These are phyloP conservation scores for Sebastes umbrosus DNA, from an alignment of 2,797 vertebrate genomes.

Conservation along the genomic window DNA sequence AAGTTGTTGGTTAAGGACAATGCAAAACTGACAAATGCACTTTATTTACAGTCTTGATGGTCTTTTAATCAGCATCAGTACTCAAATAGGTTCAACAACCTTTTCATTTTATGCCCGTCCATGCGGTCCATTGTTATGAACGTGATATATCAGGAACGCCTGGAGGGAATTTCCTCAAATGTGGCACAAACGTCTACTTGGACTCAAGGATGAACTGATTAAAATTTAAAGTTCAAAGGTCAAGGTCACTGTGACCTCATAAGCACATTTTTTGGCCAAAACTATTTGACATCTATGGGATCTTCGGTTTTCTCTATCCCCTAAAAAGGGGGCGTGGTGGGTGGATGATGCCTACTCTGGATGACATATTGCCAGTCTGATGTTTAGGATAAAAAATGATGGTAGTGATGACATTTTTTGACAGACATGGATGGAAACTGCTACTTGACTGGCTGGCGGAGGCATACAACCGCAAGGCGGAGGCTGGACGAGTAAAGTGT, in stretches of 20 bases:
- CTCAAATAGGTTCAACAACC: background rate
- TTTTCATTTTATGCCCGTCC: background rate
- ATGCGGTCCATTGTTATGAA: background rate
- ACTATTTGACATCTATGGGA: background rate
- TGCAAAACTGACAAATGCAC: background rate
- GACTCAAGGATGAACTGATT: background rate
- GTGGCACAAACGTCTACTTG: background rate
- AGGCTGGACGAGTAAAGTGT: background rate
- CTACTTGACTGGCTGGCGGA: too few relatives aligned
- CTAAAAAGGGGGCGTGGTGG: background rate
- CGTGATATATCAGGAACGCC: background rate
- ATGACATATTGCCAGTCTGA: too few relatives aligned
- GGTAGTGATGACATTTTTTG: too few relatives aligned
- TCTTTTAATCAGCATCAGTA: background rate
- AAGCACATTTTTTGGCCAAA: background rate
- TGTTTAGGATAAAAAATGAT: too few relatives aligned
- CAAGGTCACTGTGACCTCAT: too few relatives aligned
- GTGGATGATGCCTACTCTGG: too few relatives aligned
- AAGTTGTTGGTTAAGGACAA: background rate
- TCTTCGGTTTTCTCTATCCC: background rate
- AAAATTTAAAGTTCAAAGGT: background rate
- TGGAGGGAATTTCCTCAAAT: background rate
- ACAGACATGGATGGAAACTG: too few relatives aligned
- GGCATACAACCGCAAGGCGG: too few relatives aligned
- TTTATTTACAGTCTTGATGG: background rate